Conservation (phyloP, 2,113 vertebrate genomes). For the Chauna torquata region DNA sequence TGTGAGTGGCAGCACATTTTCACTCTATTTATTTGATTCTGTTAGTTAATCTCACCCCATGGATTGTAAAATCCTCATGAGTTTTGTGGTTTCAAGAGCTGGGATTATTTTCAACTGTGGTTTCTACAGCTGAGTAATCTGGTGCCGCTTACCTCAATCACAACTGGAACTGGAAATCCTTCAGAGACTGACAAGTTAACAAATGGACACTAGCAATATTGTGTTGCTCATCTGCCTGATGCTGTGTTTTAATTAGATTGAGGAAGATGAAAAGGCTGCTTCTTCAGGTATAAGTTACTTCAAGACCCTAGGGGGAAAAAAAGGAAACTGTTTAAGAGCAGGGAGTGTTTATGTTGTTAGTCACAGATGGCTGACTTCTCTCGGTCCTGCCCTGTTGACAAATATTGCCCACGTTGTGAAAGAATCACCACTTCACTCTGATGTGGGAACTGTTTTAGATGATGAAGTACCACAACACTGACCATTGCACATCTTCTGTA, state of each 20-base stretch:
- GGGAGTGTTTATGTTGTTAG: conserved; percentile 2
- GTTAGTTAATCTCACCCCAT: not conserved
- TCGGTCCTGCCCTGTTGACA: conserved; percentile 10
- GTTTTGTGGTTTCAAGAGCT: not conserved
- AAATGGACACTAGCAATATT: conserved; percentile 26
- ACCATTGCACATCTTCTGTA: not conserved
- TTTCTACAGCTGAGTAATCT: conserved; percentile 36
- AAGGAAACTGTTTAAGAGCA: conserved; percentile 9
- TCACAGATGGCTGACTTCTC: conserved; percentile 24
- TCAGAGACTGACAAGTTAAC: conserved; percentile 50
- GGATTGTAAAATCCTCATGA: not conserved
- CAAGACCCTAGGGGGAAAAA: not conserved
- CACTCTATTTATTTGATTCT: not conserved
- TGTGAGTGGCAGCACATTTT: not conserved
- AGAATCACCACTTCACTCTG: not conserved
- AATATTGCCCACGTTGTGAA: not conserved
- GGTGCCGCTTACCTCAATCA: not conserved
- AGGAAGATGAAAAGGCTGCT: conserved; percentile 25
- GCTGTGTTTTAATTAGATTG: conserved; percentile 54
- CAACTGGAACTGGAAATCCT: not conserved
- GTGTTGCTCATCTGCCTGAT: conserved; percentile 34
- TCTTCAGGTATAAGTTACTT: conserved; percentile 52
- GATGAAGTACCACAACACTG: not conserved
- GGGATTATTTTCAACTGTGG: conserved; percentile 15
- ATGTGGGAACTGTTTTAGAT: not conserved